A percentile compares a stretch with the other conserved stretches of the same genome.
Conservation (phyloP, 2,888 invertebrate genomes). For the Meandrusa payeni region DNA sequence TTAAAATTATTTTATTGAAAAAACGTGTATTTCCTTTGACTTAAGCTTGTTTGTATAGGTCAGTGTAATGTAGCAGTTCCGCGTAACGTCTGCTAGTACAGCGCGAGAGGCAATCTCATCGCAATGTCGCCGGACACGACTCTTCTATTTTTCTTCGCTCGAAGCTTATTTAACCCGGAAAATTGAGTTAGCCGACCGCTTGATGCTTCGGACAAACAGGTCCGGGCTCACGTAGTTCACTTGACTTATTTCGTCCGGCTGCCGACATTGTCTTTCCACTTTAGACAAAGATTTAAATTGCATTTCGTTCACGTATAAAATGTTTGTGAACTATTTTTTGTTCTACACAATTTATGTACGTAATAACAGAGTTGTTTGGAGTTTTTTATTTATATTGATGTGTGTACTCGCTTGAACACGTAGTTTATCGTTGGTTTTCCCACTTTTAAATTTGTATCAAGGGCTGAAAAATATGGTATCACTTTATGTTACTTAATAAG, state of each 20-base stretch:
- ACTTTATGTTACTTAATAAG: too few relatives aligned
- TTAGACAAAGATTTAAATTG: conserved; percentile 17
- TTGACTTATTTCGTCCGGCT: conserved; percentile 18
- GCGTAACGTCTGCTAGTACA: conserved; percentile 10
- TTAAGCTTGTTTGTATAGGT: not conserved
- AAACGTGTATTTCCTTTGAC: too few relatives aligned
- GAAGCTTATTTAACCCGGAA: conserved; percentile 29
- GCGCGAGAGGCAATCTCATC: conserved; percentile 25
- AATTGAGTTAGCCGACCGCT: conserved; percentile 31
- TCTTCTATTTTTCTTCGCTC: conserved; percentile 28
- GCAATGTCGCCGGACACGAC: conserved; percentile 22
- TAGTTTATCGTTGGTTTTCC: too few relatives aligned
- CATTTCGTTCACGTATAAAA: not conserved
- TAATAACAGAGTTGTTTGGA: too few relatives aligned
- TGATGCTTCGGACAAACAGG: conserved; percentile 31
- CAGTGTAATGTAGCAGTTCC: not conserved
- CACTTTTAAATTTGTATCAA: too few relatives aligned
- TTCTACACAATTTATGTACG: too few relatives aligned
- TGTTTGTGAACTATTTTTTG: not conserved
- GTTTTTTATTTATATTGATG: too few relatives aligned
- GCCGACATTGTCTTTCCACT: conserved; percentile 21
- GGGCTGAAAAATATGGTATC: too few relatives aligned
- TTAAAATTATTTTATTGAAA: too few relatives aligned
- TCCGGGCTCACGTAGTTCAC: conserved; percentile 25
- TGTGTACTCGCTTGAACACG: too few relatives aligned